These are phyloP conservation scores for Chloropsis cyanopogon DNA, from an alignment of 2,113 vertebrate species.

Conservation along the genomic window DNA sequence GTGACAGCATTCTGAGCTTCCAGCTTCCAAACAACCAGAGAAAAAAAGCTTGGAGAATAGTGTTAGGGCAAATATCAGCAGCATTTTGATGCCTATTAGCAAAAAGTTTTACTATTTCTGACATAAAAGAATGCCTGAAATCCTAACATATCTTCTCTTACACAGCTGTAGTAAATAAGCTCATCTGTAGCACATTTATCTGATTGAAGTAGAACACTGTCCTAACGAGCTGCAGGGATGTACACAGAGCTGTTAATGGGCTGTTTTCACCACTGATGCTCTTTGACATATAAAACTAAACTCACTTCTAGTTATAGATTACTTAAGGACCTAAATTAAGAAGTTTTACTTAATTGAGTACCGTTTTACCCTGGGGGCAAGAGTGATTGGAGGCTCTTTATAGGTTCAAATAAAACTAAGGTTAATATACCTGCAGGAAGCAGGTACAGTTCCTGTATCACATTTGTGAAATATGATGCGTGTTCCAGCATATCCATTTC, in stretches of 20 bases:
- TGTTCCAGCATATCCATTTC: background rate
- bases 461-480: background rate
- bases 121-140: background rate
- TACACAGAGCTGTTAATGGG: background rate
- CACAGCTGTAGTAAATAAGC: background rate
- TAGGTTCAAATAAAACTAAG: background rate
- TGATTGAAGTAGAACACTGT: background rate
- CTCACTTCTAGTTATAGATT: background rate
- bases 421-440: background rate
- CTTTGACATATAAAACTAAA: background rate
- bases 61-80: background rate
- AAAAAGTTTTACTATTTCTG: background rate
- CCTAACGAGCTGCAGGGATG: conserved; percentile 3
- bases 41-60: background rate
- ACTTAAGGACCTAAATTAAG: background rate
- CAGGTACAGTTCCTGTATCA: background rate
- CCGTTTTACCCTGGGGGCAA: background rate
- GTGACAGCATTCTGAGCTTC: background rate
- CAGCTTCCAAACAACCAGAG: background rate
- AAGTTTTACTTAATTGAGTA: background rate
- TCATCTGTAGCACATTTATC: background rate
- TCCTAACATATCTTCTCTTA: background rate
- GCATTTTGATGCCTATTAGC: background rate
- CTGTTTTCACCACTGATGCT: background rate
- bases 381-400: background rate